Evolutionary conservation across 2,888 invertebrate species (phyloP), one percentile per base, ranked within the genome.

Genomic region (Ennomos fuscantarius): DNA sequence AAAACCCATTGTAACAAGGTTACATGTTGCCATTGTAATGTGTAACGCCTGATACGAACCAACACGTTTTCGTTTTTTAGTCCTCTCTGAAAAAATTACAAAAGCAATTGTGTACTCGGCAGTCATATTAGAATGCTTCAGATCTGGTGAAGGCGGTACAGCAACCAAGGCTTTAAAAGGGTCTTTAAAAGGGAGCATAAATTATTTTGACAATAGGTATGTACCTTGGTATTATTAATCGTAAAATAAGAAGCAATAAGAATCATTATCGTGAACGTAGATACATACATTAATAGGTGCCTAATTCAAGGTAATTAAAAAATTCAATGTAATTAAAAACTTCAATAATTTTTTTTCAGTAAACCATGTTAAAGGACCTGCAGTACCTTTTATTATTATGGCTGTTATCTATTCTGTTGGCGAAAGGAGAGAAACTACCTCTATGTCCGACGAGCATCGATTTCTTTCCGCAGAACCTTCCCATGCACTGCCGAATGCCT

Each of bases 401-500:
- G 42, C 24, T 76, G 8, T 40, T 67, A 6, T 43, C 46, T 12
- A 46, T 66, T 8, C 51, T 60, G 12, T 50, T 60, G 13, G 74
- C 81, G 9, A 69, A 75, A n/a, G 75, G 69, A n/a, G 66, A 81
- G 1, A 9, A 84, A 1, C 71, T 91, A 33, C 91, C 91, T 8
- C 49, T 79, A 70, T 91, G 91, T 65, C 91, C 91, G 1, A 81
- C 82, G 1, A 78, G 81, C 40, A 66, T 87, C 34, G 75, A 83
- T 41, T 90, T 66, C 64, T 84, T 90, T 24, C 91, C 91, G 12
- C 89, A 89, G 71, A 79, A 72, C 41, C 71, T 91, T 11, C 91
- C 91, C 0, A 86, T 91, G 89, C 91, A 91, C 65, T 91, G 91
- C 55, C 81, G 87, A n/a, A 76, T 90, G 85, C 84, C 86, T 15